These are phyloP conservation scores for Chaitophorus viminalis DNA, from an alignment of 2,888 invertebrate genomes.

Conservation along the genomic window DNA sequence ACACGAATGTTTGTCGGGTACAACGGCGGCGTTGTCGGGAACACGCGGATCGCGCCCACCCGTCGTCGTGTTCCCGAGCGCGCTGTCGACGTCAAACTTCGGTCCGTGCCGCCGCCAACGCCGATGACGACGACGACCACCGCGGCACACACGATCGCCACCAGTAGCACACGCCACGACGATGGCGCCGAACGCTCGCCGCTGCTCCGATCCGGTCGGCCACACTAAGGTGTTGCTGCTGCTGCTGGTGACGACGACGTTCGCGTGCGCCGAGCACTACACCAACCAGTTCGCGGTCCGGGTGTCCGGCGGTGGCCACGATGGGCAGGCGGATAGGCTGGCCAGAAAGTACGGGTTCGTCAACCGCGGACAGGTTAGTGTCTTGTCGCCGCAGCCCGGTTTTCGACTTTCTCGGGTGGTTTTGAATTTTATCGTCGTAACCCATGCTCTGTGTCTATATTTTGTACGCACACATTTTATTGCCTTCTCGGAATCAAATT, in stretches of 20 bases:
- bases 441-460: too few relatives aligned
- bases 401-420: too few relatives aligned
- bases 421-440: too few relatives aligned
- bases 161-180: constrained; percentile 58
- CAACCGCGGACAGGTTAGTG: constrained; percentile 59
- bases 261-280: constrained; percentile 12
- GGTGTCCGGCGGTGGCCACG: background rate
- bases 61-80: too few relatives aligned
- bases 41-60: too few relatives aligned
- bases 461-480: too few relatives aligned
- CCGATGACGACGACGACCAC: background rate
- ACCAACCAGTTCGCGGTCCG: constrained; percentile 59
- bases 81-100: background rate
- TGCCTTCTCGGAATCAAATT: too few relatives aligned
- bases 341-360: constrained; percentile 53
- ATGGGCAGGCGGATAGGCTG: constrained; percentile 37
- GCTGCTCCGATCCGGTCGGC: background rate
- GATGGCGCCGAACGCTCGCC: constrained; percentile 32
- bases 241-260: background rate
- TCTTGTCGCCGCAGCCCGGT: background rate
- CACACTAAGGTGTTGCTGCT: background rate
- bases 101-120: background rate
- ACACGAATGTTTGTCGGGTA: constrained; percentile 27
- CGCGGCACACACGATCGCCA: constrained; percentile 17
- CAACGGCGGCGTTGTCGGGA: background rate